A percentile compares a stretch with the other conserved stretches of the same genome.
These are phyloP conservation scores for Zelleria hepariella DNA, from an alignment of 2,888 invertebrate species.

Conservation along the genomic window DNA sequence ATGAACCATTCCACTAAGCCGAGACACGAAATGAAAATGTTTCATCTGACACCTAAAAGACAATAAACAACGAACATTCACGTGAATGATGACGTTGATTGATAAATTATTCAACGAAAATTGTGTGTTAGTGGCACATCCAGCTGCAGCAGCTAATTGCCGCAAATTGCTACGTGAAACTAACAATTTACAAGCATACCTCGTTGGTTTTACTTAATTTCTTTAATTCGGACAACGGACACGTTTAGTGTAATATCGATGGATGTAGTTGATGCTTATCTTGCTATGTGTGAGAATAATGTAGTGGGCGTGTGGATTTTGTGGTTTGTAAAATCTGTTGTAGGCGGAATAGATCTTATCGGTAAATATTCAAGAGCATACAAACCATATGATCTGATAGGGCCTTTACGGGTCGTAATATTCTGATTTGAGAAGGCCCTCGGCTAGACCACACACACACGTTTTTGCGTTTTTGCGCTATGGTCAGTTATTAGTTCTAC, in stretches of 20 bases:
- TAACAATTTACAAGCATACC: neutral
- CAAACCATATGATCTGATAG: neutral
- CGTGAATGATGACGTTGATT: neutral
- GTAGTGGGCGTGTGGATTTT: neutral
- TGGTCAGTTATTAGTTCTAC: neutral
- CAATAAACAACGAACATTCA: too few species aligned
- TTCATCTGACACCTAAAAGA: too few species aligned
- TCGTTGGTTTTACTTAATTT: neutral
- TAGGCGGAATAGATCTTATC: neutral
- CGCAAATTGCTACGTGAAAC: neutral
- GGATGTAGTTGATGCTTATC: neutral
- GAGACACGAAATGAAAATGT: too few species aligned
- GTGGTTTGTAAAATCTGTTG: neutral
- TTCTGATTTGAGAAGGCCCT: too few species aligned
- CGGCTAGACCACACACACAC: too few species aligned
- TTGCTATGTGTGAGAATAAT: neutral
- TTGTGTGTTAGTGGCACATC: neutral
- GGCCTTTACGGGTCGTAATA: too few species aligned
- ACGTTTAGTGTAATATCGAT: neutral
- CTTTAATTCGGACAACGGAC: neutral
- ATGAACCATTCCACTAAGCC: too few species aligned
- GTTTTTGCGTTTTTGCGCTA: too few species aligned
- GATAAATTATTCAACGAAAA: neutral
- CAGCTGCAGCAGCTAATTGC: slow-evolving; percentile 1
- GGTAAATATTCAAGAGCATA: neutral